These are phyloP conservation scores for Bellardia bayeri DNA, from an alignment of 2,888 invertebrate genomes.

Conservation along the genomic window DNA sequence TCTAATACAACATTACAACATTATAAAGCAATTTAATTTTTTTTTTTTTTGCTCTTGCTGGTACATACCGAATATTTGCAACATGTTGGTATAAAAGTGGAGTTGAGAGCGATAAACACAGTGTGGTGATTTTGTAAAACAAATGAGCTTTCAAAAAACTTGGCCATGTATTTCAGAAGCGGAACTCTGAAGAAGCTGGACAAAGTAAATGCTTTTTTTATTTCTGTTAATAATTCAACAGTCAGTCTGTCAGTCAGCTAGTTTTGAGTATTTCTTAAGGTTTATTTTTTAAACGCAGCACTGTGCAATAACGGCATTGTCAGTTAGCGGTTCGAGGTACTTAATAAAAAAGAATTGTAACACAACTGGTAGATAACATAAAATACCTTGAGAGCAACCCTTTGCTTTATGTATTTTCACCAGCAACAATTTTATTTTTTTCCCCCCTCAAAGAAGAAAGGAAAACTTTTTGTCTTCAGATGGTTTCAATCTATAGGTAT, in stretches of 20 bases:
- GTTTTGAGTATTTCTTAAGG: no score
- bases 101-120: not conserved
- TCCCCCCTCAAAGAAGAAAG: not conserved
- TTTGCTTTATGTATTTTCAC: not conserved
- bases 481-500: no score
- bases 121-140: not conserved
- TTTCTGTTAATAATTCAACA: no score
- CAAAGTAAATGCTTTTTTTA: no score
- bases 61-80: slow-evolving; percentile 21
- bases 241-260: no score
- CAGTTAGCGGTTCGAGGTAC: not conserved
- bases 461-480: not conserved
- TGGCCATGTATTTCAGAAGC: no score
- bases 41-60: slow-evolving; percentile 40
- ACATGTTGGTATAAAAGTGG: not conserved
- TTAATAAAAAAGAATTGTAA: not conserved
- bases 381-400: not conserved
- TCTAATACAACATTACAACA: slow-evolving; percentile 63
- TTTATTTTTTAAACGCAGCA: no score
- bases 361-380: not conserved
- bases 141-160: no score
- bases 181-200: no score
- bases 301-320: no score
- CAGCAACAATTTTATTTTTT: not conserved
- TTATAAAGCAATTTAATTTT: slow-evolving; percentile 70